A percentile compares a stretch with the other conserved stretches of the same genome.
Conservation (phyloP, 2,797 vertebrate species). For the Trachurus trachurus region DNA sequence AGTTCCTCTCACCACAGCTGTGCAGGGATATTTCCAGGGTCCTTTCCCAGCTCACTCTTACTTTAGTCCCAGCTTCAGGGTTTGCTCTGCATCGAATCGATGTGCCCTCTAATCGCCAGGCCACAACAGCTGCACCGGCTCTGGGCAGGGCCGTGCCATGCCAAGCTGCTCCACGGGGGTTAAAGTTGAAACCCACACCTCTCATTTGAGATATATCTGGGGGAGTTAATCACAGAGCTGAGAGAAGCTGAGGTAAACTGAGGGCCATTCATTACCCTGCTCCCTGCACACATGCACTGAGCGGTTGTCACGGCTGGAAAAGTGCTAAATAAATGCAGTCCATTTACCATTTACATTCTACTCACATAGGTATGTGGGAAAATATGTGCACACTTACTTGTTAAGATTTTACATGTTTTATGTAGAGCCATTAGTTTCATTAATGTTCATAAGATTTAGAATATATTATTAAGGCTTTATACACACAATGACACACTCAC, state of each 20-base stretch:
- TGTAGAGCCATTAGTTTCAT: conserved; percentile 27
- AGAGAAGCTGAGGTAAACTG: conserved; percentile 62
- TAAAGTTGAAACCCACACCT: conserved; percentile 68
- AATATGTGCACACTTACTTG: background rate
- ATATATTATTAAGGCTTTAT: background rate
- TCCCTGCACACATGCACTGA: conserved; percentile 2
- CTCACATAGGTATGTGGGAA: conserved; percentile 5
- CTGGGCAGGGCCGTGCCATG: conserved; percentile 36
- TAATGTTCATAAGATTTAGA: conserved; percentile 19
- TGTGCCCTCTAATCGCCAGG: conserved; percentile 70
- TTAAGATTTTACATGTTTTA: conserved; percentile 27
- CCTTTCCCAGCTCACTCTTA: conserved; percentile 29
- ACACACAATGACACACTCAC: conserved; percentile 10
- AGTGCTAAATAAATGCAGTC: background rate
- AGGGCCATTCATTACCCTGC: conserved; percentile 69
- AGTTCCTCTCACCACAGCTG: conserved; percentile 5
- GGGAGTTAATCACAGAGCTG: conserved; percentile 74
- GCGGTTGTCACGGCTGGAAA: background rate
- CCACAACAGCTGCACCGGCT: conserved; percentile 73
- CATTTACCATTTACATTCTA: conserved; percentile 12
- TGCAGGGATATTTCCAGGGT: conserved; percentile 46
- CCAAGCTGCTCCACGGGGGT: conserved; percentile 56
- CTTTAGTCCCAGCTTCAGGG: conserved; percentile 37
- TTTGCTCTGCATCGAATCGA: conserved; percentile 29
- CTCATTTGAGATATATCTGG: conserved; percentile 75